Evolutionary conservation across 2,113 vertebrate genomes (phyloP), one percentile per base, ranked within the genome.

Genomic region (Sorex fumeus): DNA sequence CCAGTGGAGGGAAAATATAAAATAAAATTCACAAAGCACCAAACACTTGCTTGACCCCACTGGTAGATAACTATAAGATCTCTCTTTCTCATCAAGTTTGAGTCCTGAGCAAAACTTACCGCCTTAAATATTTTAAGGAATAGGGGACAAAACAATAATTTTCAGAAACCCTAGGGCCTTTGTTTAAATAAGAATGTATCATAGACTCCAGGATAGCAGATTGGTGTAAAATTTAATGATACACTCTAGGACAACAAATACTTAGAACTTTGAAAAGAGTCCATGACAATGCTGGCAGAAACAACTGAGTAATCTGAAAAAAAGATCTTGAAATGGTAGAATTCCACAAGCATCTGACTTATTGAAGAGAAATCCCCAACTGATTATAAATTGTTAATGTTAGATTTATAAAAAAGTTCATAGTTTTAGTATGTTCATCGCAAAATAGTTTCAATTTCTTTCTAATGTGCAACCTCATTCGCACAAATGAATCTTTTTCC

Each of bases 171-270:
- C 34, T 70, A 15, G 11, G 2, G 16, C 88, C 66, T 91, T 91
- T 77, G 70, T 45, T 89, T 89, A 81, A 89, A 53, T 91, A 62
- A 71, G 81, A n/a, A 94, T 90, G 70, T 71, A 85, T 47, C 78
- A 84, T 71, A 81, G 74, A 78, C 47, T 77, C 87, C 36, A 70
- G 32, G 19, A 66, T 28, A 87, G 34, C 82, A 71, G 70, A 43
- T 90, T 74, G 74, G 78, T 76, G 82, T 93, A 93, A 93, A 27
- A 72, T 70, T 94, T 92, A 93, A 79, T 90, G 66, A 78, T 89
- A 92, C 21, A 93, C 70, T 86, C 94, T 90, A 93, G 90, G 83
- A 80, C 32, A 86, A 95, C 93, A 94, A 94, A 88, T 90, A 88
- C 62, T 62, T 83, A 88, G 40, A 87, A 80, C 84, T 81, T 87